Evolutionary conservation across 2,888 invertebrate species (phyloP).

Genomic region (Halocaridina rubra): DNA sequence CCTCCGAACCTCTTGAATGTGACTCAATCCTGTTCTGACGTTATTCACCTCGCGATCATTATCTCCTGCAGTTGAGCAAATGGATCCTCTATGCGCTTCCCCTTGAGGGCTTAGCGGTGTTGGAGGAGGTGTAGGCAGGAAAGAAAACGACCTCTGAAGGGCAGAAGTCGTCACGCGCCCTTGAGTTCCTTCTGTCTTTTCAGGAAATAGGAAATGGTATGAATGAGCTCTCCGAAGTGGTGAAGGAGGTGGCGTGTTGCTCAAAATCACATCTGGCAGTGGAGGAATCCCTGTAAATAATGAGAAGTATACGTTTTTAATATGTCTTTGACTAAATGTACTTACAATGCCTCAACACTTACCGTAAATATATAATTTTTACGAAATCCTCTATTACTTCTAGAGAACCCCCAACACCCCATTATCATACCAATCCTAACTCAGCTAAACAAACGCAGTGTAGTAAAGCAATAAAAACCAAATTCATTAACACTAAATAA

Average conservation of each 20-base stretch:
- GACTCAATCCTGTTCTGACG: not conserved
- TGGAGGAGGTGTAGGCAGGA: not conserved
- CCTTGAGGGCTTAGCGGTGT: not conserved
- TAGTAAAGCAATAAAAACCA: too few relatives aligned
- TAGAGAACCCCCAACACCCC: not conserved
- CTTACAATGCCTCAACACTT: not conserved
- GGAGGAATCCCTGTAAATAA: not conserved
- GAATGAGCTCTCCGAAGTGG: conserved; percentile 28
- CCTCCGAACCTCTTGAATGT: conserved; percentile 26
- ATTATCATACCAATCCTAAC: too few relatives aligned
- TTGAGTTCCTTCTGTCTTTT: not conserved
- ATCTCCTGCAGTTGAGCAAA: not conserved
- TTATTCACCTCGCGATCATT: not conserved
- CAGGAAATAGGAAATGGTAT: conserved; percentile 36
- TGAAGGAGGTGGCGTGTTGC: conserved; percentile 30
- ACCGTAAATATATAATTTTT: not conserved
- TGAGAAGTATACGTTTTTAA: not conserved
- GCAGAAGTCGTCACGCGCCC: not conserved
- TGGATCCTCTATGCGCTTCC: not conserved
- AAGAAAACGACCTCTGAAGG: not conserved
- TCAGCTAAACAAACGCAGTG: too few relatives aligned
- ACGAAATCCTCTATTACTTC: too few relatives aligned
- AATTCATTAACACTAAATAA: too few relatives aligned
- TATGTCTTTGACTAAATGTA: not conserved
- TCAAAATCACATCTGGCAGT: conserved; percentile 27